Percentiles rank a stretch among this genome's conserved stretches.
These are phyloP conservation scores for Campoletis raptor DNA, from an alignment of 2,888 invertebrate species.

Conservation along the genomic window DNA sequence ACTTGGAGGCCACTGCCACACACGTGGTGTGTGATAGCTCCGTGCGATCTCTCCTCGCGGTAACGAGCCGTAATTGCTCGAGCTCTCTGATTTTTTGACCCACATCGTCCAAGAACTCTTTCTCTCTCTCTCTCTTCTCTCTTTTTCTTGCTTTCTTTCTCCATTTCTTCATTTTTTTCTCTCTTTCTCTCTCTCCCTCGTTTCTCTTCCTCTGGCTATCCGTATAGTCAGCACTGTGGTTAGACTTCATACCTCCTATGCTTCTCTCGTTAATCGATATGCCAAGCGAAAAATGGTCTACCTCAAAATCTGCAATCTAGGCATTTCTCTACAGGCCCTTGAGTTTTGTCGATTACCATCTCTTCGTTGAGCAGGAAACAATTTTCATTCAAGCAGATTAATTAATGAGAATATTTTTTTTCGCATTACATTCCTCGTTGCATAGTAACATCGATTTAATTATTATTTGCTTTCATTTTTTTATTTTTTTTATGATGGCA, in stretches of 20 bases:
- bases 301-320: constrained; percentile 34
- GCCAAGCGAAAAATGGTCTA: constrained; percentile 13
- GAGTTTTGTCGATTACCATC: neutral
- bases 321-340: neutral
- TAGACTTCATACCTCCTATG: constrained; percentile 25
- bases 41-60: constrained; percentile 72
- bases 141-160: neutral
- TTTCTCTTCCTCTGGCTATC: constrained; percentile 10
- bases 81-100: constrained; percentile 74
- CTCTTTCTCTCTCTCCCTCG: constrained; percentile 8
- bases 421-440: neutral
- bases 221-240: constrained; percentile 7
- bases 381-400: neutral
- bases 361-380: neutral
- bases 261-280: constrained; percentile 40
- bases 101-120: constrained; percentile 67
- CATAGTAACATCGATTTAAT: neutral
- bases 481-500: neutral
- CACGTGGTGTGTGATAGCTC: constrained; percentile 73
- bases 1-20: constrained; percentile 74
- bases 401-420: neutral
- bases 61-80: constrained; percentile 78
- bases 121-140: constrained; percentile 45
- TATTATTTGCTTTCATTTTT: neutral
- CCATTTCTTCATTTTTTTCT: neutral